Evolutionary conservation across 2,797 vertebrate species (phyloP), one percentile per base, ranked within the genome.

Genomic region (Rhodeus uyekii): DNA sequence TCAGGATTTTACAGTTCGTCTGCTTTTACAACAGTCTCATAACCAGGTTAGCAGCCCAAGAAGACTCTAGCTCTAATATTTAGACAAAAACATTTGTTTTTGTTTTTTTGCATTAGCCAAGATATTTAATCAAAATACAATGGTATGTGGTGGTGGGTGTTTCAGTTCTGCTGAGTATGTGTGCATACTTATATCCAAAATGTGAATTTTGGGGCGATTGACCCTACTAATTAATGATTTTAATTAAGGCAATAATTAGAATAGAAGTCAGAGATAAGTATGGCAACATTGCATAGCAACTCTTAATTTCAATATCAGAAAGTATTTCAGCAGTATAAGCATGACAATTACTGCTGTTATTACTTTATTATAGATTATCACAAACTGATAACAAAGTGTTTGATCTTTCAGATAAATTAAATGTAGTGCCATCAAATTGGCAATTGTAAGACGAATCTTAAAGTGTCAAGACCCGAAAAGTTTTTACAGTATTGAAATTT

Each of bases 1-100:
- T 65, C 46, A n/a, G 80, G 18, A 29, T 74, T 78, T 64, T 75
- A 50, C 68, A 63, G n/a, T 38, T 22, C 39, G 72, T 22, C 42
- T 80, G 68, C 79, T 81, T 73, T 29, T 14, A 61, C 29, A 38
- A 34, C 16, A 38, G 29, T 58, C 42, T 63, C 79, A 22, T 64
- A 39, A 65, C 44, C 0, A 42, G 36, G 32, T 64, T 48, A 36
- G 36, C 42, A 22, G 39, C 42, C 39, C 48, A 24, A 32, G 42
- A 74, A 58, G 9, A 4, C 46, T 64, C 32, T n/a, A 81, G 13
- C 19, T 22, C n/a, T 48, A 19, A 48, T 48, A 18, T 48, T 48
- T 19, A 48, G 46, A n/a, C n/a, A n/a, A n/a, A n/a, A n/a, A n/a
- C n/a, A n/a, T n/a, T n/a, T n/a, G n/a, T n/a, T n/a, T n/a, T n/a